Evolutionary conservation across 1,140 invertebrate species (phyloP).

Genomic region (Sweltsa coloradensis): DNA sequence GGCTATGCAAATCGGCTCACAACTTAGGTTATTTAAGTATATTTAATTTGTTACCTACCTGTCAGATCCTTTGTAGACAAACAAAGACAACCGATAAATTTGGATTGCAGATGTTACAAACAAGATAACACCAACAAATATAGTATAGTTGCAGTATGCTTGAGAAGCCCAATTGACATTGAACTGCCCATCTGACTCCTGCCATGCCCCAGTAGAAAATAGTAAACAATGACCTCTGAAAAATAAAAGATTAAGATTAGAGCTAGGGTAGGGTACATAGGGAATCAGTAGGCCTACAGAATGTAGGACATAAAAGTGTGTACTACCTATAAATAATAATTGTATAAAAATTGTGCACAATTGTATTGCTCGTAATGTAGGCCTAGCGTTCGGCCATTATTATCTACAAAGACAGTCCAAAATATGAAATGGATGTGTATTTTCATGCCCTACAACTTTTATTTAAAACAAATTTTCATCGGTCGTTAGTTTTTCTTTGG

Average conservation of each 20-base stretch:
- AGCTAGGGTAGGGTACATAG: neutral
- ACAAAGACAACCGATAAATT: conserved; percentile 66
- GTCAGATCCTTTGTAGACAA: conserved; percentile 65
- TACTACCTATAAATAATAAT: too few species aligned
- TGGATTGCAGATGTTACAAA: conserved; percentile 65
- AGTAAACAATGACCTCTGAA: conserved; percentile 78
- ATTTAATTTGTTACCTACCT: too few species aligned
- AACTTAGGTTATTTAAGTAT: too few species aligned
- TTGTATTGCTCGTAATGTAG: neutral
- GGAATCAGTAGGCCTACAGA: neutral
- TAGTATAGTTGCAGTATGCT: conserved; percentile 76
- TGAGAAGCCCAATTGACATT: conserved; percentile 72
- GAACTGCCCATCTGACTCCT: conserved; percentile 70
- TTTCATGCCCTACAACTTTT: too few species aligned
- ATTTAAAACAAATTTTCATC: too few species aligned
- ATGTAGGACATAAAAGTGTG: too few species aligned
- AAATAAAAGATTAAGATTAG: conserved; percentile 15
- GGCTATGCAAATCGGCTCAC: too few species aligned
- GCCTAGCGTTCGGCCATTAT: neutral
- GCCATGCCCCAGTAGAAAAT: conserved; percentile 78
- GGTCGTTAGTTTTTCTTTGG: too few species aligned
- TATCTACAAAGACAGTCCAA: too few species aligned
- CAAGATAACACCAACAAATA: conserved; percentile 67
- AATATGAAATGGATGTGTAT: too few species aligned
- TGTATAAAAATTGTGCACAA: neutral